phyloP scores from a whole-genome alignment of 2,113 vertebrate genomes.

The Callocephalon fimbriatum region DNA sequence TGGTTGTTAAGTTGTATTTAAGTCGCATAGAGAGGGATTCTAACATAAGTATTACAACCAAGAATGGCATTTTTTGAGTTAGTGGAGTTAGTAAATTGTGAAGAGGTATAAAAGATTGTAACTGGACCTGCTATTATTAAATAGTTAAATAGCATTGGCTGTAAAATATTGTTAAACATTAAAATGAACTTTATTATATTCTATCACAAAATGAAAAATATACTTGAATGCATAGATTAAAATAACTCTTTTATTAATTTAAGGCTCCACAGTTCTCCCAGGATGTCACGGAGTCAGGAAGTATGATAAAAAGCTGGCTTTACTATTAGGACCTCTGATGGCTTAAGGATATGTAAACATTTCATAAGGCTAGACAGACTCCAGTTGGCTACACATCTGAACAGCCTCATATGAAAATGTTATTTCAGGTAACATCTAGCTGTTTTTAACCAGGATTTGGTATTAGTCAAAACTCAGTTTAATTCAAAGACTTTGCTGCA shows the following conservation, averaged over 20 bases:
- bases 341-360: not conserved
- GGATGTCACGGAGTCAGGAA: not conserved
- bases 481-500: not conserved
- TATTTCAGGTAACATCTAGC: not conserved
- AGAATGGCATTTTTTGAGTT: not conserved
- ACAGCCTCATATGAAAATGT: not conserved
- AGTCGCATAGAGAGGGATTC: not conserved
- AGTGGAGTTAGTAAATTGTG: not conserved
- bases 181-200: not conserved
- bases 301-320: not conserved
- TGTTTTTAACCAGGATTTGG: not conserved
- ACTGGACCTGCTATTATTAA: not conserved
- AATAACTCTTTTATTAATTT: conserved; percentile 18
- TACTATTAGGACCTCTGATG: not conserved
- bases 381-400: not conserved
- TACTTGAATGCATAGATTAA: not conserved
- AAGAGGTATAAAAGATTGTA: not conserved
- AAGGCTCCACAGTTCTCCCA: not conserved
- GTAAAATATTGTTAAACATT: not conserved
- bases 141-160: not conserved
- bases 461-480: not conserved
- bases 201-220: not conserved
- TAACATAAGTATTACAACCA: not conserved
- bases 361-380: not conserved
- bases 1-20: not conserved